Evolutionary conservation across 2,888 invertebrate genomes (phyloP), one percentile per base, ranked within the genome.

Genomic region (Ichneumoninae sp.): DNA sequence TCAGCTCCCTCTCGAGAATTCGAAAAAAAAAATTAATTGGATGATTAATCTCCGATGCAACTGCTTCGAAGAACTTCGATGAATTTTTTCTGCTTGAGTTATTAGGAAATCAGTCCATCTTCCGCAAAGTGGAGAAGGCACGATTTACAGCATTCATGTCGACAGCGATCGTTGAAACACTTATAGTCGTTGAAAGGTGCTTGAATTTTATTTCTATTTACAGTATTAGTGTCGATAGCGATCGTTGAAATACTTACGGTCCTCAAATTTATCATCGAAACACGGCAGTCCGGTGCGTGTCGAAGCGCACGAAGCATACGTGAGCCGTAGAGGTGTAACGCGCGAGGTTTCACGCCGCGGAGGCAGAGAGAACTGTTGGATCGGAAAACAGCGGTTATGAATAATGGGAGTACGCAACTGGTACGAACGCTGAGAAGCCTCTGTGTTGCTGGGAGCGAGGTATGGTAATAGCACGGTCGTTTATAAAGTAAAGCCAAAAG

Each of bases 361-460:
- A 6, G 33, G 5, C 4, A 47, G 62, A 62, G 36, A 50, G 77
- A 83, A 26, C 68, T 71, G 81, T 68, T 66, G 71, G 44, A 68
- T 81, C 72, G 81, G 75, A 84, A 84, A 86, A 82, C 75, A 76
- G 54, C 79, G 71, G 74, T 86, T 79, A 79, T 84, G 81, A 86
- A 76, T 82, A 81, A 86, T 79, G 86, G 78, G 62, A 44, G 71
- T 66, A 84, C 62, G 76, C 84, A 86, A 84, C 84, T 83, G 78
- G 86, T 69, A 77, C 62, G 75, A 79, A 75, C 75, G 80, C 54
- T 78, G 79, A 70, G 68, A 75, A 60, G 66, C 50, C 8, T 36
- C n/a, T 50, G 44, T 30, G 72, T 44, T 33, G 50, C 19, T 36
- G 40, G 30, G 8, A 36, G 33, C 22, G 33, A 36, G 71, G 10